Evolutionary conservation across 2,113 vertebrate genomes (phyloP), one percentile per base, ranked within the genome.

Genomic region (Oenanthe melanoleuca): DNA sequence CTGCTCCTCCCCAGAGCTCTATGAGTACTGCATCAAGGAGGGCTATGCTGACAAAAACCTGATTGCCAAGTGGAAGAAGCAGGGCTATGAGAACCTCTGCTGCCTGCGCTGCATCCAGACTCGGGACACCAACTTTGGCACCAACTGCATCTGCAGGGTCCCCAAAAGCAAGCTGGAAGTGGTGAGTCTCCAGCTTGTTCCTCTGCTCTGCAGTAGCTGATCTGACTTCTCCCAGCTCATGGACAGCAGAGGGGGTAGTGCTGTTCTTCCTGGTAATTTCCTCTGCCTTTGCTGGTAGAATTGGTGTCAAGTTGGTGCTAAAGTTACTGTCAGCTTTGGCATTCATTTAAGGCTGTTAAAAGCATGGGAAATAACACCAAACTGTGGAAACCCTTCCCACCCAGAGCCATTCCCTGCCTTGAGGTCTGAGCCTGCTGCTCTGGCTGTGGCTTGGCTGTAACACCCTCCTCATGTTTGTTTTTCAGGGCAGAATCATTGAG

Each of bases 41-140:
- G 99, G 99, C 12, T 99, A 99, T 0, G 99, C 99, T 45, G 99
- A 99, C 96, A 99, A 99, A 95, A 99, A 99, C 95, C 97, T 99
- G 79, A 99, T 99, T 50, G 99, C 99, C 11, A 99, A 99, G 95
- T 99, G 99, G 99, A 99, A 99, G 97, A 99, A 99, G 83, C 99
- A 99, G 91, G 99, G 99, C 18, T 99, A 99, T 0, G 99, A 99
- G 97, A 99, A 99, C 85, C 97, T 99, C 53, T 99, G 99, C 96
- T 99, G 99, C 91, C 97, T 99, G 93, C 98, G 99, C 21, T 99
- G 99, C 94, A 99, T 99, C 95, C 99, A 99, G 97, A 99, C 99
- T 1, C 97, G 99, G 61, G 99, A 99, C 97, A 99, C 99, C 96
- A 99, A 99, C 97, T 99, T 99, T 3, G 99, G 99, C 61, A 99